Evolutionary conservation across 2,113 vertebrate genomes (phyloP).

Genomic region (Microcebus jonahi): DNA sequence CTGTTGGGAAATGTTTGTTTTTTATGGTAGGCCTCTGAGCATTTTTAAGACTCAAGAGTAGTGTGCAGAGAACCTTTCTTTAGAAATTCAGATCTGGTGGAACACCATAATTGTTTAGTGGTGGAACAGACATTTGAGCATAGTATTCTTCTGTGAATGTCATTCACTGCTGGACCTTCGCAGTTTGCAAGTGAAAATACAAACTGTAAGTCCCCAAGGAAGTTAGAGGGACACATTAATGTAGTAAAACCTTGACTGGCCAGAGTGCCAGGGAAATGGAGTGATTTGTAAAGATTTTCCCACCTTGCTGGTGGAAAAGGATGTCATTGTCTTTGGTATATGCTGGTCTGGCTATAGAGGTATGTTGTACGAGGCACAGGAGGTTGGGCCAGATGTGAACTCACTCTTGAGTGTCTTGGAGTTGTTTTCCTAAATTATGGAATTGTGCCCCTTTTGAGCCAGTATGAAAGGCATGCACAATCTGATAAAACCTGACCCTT

Average conservation of each 20-base stretch:
- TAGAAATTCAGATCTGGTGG: constrained; percentile 51
- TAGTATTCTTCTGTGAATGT: not conserved
- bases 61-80: constrained; percentile 33
- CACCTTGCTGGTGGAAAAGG: not conserved
- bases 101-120: not conserved
- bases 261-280: not conserved
- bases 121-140: not conserved
- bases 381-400: not conserved
- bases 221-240: not conserved
- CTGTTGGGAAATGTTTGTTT: constrained; percentile 57
- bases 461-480: not conserved
- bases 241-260: not conserved
- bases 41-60: constrained; percentile 43
- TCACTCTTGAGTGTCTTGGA: not conserved
- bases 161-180: not conserved
- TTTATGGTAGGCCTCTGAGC: constrained; percentile 52
- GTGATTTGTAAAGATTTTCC: not conserved
- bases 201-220: not conserved
- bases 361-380: not conserved
- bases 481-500: not conserved
- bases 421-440: not conserved
- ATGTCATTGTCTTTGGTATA: constrained; percentile 4
- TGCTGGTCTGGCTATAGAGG: not conserved
- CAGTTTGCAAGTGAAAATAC: not conserved
- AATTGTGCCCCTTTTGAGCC: not conserved